Evolutionary conservation across 1,140 invertebrate species (phyloP).

Genomic region (Pentalonia nigronervosa): DNA sequence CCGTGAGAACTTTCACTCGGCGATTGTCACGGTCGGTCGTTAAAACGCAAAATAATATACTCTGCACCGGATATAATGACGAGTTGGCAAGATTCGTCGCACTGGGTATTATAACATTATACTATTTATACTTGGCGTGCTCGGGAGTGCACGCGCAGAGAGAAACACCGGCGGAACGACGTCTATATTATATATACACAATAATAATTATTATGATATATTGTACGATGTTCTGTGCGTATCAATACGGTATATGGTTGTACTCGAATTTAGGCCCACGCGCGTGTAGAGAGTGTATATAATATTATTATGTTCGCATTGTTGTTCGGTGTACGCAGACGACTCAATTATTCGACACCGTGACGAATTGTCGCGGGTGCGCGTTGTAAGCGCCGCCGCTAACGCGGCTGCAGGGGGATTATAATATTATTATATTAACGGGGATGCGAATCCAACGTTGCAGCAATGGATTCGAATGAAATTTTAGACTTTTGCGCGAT

Average conservation of each 20-base stretch:
- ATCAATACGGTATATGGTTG: background rate
- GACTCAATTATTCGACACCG: constrained; percentile 43
- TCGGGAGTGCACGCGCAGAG: background rate
- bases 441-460: background rate
- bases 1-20: background rate
- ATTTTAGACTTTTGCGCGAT: background rate
- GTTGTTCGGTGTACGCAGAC: background rate
- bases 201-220: constrained; percentile 1
- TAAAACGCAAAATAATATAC: constrained; percentile 1
- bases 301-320: background rate
- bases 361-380: constrained; percentile 33
- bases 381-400: background rate
- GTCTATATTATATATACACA: background rate
- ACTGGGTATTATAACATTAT: background rate
- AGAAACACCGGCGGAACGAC: background rate
- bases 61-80: background rate
- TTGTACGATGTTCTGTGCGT: background rate
- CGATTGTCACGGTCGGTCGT: background rate
- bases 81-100: background rate
- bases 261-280: background rate
- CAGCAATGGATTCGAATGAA: background rate
- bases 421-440: background rate
- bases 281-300: background rate
- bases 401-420: background rate
- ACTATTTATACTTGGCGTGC: background rate